Base-by-base conservation (phyloP, 2,888 invertebrate species). In the Agonum fuliginosum region DNA sequence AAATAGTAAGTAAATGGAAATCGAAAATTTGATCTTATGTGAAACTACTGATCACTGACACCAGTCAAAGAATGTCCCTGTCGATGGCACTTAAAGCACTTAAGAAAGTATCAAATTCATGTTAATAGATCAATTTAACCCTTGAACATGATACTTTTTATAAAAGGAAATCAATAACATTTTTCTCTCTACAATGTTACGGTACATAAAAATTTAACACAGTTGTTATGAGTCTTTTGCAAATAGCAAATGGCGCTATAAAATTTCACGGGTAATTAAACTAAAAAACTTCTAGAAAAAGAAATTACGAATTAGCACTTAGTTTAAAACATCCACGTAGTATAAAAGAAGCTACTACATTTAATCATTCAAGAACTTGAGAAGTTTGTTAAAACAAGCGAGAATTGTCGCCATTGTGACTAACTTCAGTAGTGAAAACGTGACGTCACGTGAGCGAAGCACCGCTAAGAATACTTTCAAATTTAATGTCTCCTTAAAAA, bases 401-500 rank as follows among this genome's bases (percentile, higher is more conserved):
- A 22, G 27, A 54, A 54, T 54, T 24, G 54, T n/a, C 24, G 54
- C 54, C 54, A 54, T 54, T 54, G 54, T 54, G n/a, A 12, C 54
- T 8, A 54, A 54, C 54, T 54, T 54, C 54, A 24, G 54, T 54
- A 54, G 54, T 54, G 54, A 54, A 54, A 20, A 54, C 54, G 54
- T 54, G 54, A 54, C 54, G 54, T 54, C 54, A 54, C 54, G 54
- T 54, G 54, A 24, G 10, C 10, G 48, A 20, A n/a, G 22, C 22
- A 22, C 22, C 22, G 22, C 24, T 5, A 54, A 12, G 37, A 37
- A 54, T 22, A 54, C 54, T 72, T 72, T 54, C 54, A 51, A 72
- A 72, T 72, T 51, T 72, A 72, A 72, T 72, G 72, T 54, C 54
- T 72, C 72, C 34, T 72, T 72, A 72, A 72, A 70, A 72, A 72